These are phyloP conservation scores for Oryzias javanicus DNA, from an alignment of 2,113 vertebrate species.

Conservation along the genomic window DNA sequence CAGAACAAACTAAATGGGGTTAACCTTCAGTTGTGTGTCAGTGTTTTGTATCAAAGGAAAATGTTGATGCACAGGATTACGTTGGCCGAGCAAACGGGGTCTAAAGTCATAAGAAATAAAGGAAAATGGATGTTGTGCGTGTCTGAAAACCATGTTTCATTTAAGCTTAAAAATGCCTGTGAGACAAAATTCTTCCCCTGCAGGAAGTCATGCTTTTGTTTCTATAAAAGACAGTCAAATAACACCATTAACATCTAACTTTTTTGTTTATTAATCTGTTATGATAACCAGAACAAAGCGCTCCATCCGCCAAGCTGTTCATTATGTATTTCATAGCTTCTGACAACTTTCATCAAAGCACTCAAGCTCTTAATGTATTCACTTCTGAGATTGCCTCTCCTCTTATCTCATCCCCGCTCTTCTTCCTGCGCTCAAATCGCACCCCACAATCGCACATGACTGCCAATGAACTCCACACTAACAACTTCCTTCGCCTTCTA, in stretches of 20 bases:
- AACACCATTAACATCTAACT: slow-evolving; percentile 24
- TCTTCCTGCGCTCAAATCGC: slow-evolving; percentile 38
- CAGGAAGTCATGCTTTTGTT: slow-evolving; percentile 7
- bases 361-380: slow-evolving; percentile 51
- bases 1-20: slow-evolving; percentile 47
- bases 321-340: slow-evolving; percentile 47
- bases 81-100: slow-evolving; percentile 13
- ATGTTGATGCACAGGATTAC: slow-evolving; percentile 37
- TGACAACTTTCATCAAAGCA: slow-evolving; percentile 55
- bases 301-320: slow-evolving; percentile 19
- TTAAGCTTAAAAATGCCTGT: background rate
- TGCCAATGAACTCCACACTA: slow-evolving; percentile 41
- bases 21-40: slow-evolving; percentile 27
- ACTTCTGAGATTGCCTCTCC: slow-evolving; percentile 47
- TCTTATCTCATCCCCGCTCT: slow-evolving; percentile 40
- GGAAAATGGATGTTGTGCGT: background rate
- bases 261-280: slow-evolving; percentile 30
- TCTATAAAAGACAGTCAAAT: slow-evolving; percentile 10
- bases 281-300: slow-evolving; percentile 35
- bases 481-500: slow-evolving; percentile 42
- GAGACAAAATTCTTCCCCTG: background rate
- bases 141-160: background rate
- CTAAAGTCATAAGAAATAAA: background rate
- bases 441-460: slow-evolving; percentile 48
- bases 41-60: slow-evolving; percentile 36